Evolutionary conservation across 2,797 vertebrate genomes (phyloP).

Genomic region (Orestias chungarensis): DNA sequence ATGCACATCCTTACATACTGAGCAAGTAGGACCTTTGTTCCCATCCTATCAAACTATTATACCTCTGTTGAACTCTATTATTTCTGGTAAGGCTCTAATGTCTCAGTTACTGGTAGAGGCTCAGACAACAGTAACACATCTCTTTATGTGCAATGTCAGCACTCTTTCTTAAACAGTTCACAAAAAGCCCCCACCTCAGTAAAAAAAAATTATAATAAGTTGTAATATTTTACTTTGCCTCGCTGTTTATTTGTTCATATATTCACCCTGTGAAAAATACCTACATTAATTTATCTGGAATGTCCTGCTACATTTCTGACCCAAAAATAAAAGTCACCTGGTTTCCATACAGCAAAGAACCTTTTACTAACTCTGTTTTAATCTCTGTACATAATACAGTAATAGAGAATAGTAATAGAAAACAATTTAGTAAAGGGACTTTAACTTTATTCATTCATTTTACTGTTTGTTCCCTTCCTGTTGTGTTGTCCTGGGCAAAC

Average conservation of each 20-base stretch:
- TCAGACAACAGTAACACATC: neutral
- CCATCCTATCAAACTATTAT: neutral
- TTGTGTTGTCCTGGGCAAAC: neutral
- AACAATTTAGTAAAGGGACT: neutral
- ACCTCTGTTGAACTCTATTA: neutral
- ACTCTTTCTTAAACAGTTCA: neutral
- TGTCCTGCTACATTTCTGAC: neutral
- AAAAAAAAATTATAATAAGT: no score
- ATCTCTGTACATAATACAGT: neutral
- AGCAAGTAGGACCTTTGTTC: neutral
- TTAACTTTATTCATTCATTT: neutral
- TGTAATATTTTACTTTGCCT: neutral
- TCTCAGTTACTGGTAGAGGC: neutral
- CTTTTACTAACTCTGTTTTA: neutral
- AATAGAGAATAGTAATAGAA: neutral
- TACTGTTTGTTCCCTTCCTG: neutral
- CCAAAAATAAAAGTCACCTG: no score
- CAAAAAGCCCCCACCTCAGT: neutral
- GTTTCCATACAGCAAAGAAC: no score
- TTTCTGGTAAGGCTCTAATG: neutral
- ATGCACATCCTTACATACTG: no score
- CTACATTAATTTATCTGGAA: neutral
- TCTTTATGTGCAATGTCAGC: neutral
- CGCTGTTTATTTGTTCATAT: neutral
- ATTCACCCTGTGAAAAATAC: neutral